Conservation (phyloP, 2,113 vertebrate species). For the Carollia perspicillata region DNA sequence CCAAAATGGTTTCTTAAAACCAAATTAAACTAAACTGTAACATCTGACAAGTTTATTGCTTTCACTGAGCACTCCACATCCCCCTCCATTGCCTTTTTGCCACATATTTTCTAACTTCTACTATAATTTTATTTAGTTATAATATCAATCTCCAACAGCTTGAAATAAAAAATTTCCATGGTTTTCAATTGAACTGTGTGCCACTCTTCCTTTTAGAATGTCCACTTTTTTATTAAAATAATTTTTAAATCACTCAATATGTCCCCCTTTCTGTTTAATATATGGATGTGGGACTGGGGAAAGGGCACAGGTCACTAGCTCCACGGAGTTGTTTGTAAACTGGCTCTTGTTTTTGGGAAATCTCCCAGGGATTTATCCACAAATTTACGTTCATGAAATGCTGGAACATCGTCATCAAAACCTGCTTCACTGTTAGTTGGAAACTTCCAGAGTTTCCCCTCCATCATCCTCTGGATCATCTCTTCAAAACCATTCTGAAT, state of each 20-base stretch:
- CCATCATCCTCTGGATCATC: too few species aligned
- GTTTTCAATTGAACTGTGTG: slow-evolving; percentile 78
- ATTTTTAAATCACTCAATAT: slow-evolving; percentile 94
- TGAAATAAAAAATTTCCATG: slow-evolving; percentile 37
- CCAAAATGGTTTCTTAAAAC: neutral
- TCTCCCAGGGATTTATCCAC: slow-evolving; percentile 89
- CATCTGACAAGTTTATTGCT: neutral
- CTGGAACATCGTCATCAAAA: slow-evolving; percentile 89
- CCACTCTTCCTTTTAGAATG: slow-evolving; percentile 86
- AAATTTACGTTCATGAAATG: slow-evolving; percentile 96
- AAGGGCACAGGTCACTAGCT: slow-evolving; percentile 92
- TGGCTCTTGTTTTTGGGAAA: slow-evolving; percentile 91
- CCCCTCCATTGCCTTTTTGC: neutral
- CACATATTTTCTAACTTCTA: neutral
- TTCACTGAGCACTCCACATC: neutral
- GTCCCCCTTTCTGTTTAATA: slow-evolving; percentile 91
- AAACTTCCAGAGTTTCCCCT: too few species aligned
- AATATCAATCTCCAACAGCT: slow-evolving; percentile 47
- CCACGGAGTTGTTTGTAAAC: slow-evolving; percentile 96
- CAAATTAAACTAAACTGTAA: neutral
- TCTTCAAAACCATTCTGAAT: neutral
- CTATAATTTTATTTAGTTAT: slow-evolving; percentile 27
- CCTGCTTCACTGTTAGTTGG: slow-evolving; percentile 76
- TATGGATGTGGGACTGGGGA: slow-evolving; percentile 91
- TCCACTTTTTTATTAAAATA: slow-evolving; percentile 93